phyloP scores from a whole-genome alignment of 2,113 vertebrate genomes.

The Phrynosoma blainvillii region DNA sequence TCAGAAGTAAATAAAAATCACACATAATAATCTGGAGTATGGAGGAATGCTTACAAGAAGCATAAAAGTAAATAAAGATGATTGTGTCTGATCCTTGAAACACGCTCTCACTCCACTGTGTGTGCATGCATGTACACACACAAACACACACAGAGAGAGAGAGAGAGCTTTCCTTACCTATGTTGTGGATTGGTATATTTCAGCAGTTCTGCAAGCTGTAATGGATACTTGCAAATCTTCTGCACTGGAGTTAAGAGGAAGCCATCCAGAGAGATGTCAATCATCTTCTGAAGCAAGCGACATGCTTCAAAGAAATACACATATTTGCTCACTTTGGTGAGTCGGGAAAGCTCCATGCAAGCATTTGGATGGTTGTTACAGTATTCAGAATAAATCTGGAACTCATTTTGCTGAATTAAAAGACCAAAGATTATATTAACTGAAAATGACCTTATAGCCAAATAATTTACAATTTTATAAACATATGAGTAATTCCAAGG shows the following conservation, averaged over 20 bases:
- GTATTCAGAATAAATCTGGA: slow-evolving; percentile 98
- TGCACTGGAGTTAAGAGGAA: slow-evolving; percentile 95
- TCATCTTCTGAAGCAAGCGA: slow-evolving; percentile 95
- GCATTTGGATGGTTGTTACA: slow-evolving; percentile 98
- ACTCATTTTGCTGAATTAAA: slow-evolving; percentile 88
- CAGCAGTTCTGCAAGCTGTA: slow-evolving; percentile 93
- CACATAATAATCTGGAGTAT: not conserved
- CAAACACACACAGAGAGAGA: too few relatives aligned
- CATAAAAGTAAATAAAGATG: not conserved
- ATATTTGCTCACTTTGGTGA: slow-evolving; percentile 93
- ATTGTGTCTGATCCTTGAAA: not conserved
- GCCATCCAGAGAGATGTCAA: slow-evolving; percentile 93
- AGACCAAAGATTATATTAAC: not conserved
- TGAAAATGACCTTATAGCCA: not conserved
- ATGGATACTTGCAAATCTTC: slow-evolving; percentile 98
- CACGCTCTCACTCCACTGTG: rapidly evolving
- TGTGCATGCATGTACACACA: too few relatives aligned
- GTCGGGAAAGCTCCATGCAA: slow-evolving; percentile 89
- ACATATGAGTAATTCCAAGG: not conserved
- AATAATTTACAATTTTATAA: not conserved
- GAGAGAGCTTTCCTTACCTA: slow-evolving; percentile 74
- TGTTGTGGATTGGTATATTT: slow-evolving; percentile 96
- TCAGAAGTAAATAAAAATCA: not conserved
- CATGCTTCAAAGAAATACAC: slow-evolving; percentile 97
- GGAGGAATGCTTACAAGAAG: not conserved